Conservation (phyloP, 2,113 vertebrate genomes). For the Uropsilus gracilis region DNA sequence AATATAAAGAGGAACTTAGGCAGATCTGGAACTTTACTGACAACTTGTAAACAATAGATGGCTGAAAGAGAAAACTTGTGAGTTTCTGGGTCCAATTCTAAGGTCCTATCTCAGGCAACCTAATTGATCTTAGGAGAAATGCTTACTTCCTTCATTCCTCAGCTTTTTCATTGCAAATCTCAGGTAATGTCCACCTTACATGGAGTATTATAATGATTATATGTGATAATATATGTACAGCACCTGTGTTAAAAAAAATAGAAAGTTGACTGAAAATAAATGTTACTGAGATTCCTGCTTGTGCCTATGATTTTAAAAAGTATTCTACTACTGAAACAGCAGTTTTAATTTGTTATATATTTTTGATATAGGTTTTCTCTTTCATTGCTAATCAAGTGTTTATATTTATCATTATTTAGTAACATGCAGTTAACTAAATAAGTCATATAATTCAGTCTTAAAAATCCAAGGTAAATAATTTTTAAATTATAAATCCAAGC, state of each 20-base stretch:
- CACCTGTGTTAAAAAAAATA: not conserved
- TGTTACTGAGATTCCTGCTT: not conserved
- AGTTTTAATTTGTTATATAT: not conserved
- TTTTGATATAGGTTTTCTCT: not conserved
- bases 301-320: not conserved
- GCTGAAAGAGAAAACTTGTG: not conserved
- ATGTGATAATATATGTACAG: not conserved
- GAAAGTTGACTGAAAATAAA: conserved; percentile 3
- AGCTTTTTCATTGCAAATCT: conserved; percentile 11
- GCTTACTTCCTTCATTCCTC: not conserved
- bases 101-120: not conserved
- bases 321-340: not conserved
- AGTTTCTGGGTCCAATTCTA: not conserved
- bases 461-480: not conserved
- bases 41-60: not conserved
- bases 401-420: not conserved
- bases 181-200: not conserved
- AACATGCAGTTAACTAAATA: not conserved
- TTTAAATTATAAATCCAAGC: not conserved
- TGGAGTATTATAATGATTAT: not conserved
- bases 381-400: not conserved
- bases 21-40: not conserved
- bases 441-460: not conserved
- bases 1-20: not conserved
- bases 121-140: not conserved